Percentiles rank a stretch among this genome's conserved stretches.
These are phyloP conservation scores for Anguilla obscura DNA, from an alignment of 2,797 vertebrate genomes.

Conservation along the genomic window DNA sequence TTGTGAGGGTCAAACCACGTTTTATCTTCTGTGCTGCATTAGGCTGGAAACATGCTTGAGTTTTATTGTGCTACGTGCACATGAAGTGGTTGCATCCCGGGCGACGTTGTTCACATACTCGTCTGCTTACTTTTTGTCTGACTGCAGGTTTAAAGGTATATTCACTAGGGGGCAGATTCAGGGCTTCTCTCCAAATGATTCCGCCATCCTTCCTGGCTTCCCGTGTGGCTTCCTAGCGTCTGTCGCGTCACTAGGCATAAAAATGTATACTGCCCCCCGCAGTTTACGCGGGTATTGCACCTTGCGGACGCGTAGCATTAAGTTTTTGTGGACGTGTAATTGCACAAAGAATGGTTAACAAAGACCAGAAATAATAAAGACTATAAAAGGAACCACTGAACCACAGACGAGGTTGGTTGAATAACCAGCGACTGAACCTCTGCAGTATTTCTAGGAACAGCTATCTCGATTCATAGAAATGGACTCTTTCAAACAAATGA, in stretches of 20 bases:
- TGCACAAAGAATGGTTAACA: not conserved
- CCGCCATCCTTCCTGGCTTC: too few species aligned
- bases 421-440: not conserved
- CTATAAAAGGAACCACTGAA: not conserved
- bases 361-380: not conserved
- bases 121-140: too few species aligned
- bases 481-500: not conserved
- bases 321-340: not conserved
- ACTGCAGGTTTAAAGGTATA: not conserved
- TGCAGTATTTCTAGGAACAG: not conserved
- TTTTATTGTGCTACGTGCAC: too few species aligned
- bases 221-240: too few species aligned
- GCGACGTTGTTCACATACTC: too few species aligned
- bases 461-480: not conserved
- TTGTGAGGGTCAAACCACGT: not conserved
- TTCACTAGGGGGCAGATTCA: slow-evolving; percentile 3
- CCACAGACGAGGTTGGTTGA: not conserved
- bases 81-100: too few species aligned
- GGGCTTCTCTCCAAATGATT: not conserved
- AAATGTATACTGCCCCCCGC: too few species aligned
- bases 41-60: not conserved
- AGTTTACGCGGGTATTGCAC: too few species aligned
- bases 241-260: too few species aligned
- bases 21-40: not conserved
- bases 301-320: too few species aligned